Evolutionary conservation across 2,888 invertebrate genomes (phyloP).

Genomic region (Miltochrista miniata): DNA sequence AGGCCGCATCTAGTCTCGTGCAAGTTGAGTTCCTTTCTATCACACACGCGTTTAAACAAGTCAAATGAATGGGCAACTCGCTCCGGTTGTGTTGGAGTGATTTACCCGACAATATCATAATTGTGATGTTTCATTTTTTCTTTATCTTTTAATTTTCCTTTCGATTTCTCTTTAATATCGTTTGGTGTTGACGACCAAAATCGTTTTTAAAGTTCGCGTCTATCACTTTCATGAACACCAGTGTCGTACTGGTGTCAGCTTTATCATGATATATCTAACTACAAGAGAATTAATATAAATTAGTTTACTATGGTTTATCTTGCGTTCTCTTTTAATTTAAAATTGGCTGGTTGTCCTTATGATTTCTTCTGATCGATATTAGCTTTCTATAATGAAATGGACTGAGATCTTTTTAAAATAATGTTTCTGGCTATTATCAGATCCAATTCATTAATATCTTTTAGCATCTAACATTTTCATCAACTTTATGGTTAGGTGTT

Average conservation of each 20-base stretch:
- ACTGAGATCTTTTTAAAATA: conserved; percentile 16
- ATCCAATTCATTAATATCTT: conserved; percentile 55
- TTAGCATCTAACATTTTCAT: conserved; percentile 67
- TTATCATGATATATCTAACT: conserved; percentile 31
- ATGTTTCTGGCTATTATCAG: conserved; percentile 16
- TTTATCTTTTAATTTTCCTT: conserved; percentile 53
- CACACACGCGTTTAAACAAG: conserved; percentile 65
- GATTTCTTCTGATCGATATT: conserved; percentile 56
- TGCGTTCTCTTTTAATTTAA: conserved; percentile 49
- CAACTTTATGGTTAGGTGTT: conserved; percentile 36
- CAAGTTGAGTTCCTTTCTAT: conserved; percentile 56
- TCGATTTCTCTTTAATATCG: conserved; percentile 51
- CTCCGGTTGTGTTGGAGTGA: conserved; percentile 69
- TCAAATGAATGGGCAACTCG: conserved; percentile 82
- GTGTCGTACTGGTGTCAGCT: conserved; percentile 36
- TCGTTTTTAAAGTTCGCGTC: conserved; percentile 73
- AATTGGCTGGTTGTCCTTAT: conserved; percentile 63
- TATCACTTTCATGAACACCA: conserved; percentile 33
- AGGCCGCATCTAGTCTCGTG: conserved; percentile 70
- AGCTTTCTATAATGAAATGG: conserved; percentile 58
- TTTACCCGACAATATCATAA: conserved; percentile 58
- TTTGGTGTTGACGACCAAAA: conserved; percentile 83
- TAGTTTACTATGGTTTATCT: conserved; percentile 23
- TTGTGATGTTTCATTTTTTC: conserved; percentile 61
- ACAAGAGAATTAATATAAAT: conserved; percentile 20